phyloP scores from a whole-genome alignment of 2,888 invertebrate species.

The Drosophila recens region DNA sequence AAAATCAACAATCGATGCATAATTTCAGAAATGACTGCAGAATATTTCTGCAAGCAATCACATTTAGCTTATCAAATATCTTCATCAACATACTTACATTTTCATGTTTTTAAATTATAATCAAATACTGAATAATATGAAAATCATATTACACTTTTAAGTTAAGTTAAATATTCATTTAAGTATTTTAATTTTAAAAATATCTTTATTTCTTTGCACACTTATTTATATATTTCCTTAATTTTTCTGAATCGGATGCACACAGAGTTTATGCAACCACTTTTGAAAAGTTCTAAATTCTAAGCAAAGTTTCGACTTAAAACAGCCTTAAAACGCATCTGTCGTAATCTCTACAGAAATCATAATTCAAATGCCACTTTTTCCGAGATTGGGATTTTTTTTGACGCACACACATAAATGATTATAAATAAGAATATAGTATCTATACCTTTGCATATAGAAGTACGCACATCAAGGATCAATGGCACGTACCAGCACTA shows the following conservation, averaged over 20 bases:
- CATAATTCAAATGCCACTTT: background rate
- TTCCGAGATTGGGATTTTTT: background rate
- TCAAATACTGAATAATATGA: too few species aligned
- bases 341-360: background rate
- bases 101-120: too few species aligned
- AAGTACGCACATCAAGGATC: slow-evolving; percentile 65
- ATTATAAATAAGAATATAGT: background rate
- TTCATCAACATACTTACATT: background rate
- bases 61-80: background rate
- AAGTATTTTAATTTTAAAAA: too few species aligned
- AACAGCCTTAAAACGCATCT: background rate
- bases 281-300: too few species aligned
- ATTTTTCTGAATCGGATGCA: too few species aligned
- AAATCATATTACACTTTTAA: background rate
- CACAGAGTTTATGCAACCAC: too few species aligned
- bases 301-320: background rate
- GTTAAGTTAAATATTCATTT: too few species aligned
- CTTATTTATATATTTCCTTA: too few species aligned
- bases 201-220: background rate
- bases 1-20: too few species aligned
- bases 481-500: slow-evolving; percentile 78
- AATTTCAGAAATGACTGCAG: too few species aligned
- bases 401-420: background rate
- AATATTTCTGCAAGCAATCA: too few species aligned
- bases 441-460: slow-evolving; percentile 28